Percentiles rank a stretch among this genome's conserved stretches.
These are phyloP conservation scores for Cataglyphis livida DNA, from an alignment of 2,888 invertebrate species.

Conservation along the genomic window DNA sequence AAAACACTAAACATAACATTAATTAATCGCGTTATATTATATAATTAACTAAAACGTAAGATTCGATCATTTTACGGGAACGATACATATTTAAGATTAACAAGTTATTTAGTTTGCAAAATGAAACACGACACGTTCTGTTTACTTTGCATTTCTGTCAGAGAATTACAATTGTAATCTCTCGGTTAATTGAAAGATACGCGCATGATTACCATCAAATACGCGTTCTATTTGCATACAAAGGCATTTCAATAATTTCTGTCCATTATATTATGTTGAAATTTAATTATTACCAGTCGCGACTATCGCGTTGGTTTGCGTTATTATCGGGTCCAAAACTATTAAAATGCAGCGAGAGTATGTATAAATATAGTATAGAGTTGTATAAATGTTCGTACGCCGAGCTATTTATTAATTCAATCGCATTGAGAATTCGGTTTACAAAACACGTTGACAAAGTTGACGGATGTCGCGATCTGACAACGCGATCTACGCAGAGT, in stretches of 20 bases:
- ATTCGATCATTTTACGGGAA: neutral
- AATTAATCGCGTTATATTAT: neutral
- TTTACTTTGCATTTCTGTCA: slow-evolving; percentile 43
- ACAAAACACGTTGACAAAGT: slow-evolving; percentile 9
- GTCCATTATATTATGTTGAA: slow-evolving; percentile 5
- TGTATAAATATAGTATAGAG: too few relatives aligned
- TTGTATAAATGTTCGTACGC: neutral
- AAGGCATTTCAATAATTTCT: slow-evolving; percentile 27
- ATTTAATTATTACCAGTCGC: slow-evolving; percentile 24
- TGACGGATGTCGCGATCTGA: neutral
- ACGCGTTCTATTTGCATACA: slow-evolving; percentile 20
- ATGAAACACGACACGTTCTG: slow-evolving; percentile 30
- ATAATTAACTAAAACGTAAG: neutral
- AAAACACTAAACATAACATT: neutral
- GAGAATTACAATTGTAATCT: slow-evolving; percentile 44
- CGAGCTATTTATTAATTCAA: slow-evolving; percentile 23
- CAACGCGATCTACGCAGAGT: neutral
- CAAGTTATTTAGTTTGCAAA: slow-evolving; percentile 38
- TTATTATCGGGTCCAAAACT: neutral
- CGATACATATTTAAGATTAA: slow-evolving; percentile 38
- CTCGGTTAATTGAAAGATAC: slow-evolving; percentile 49
- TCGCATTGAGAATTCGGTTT: slow-evolving; percentile 42
- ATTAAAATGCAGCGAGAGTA: neutral
- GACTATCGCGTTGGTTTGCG: neutral
- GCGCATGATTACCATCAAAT: slow-evolving; percentile 18